phyloP scores from a whole-genome alignment of 2,113 vertebrate species.

The Crotophaga sulcirostris region DNA sequence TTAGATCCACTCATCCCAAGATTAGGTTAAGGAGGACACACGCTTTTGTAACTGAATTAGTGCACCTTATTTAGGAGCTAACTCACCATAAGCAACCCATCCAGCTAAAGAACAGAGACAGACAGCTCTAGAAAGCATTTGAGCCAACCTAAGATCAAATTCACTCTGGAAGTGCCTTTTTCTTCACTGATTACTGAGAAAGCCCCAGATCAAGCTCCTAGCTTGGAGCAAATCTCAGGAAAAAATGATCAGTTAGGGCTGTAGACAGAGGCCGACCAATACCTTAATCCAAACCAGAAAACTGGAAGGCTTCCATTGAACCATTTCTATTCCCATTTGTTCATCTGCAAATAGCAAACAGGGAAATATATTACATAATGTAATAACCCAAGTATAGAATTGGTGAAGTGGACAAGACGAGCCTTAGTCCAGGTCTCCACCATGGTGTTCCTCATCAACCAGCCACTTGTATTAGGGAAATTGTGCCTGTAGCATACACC shows the following conservation, averaged over 20 bases:
- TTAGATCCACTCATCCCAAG: background rate
- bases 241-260: background rate
- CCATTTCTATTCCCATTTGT: background rate
- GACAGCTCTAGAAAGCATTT: background rate
- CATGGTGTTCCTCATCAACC: background rate
- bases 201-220: background rate
- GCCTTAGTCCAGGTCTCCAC: background rate
- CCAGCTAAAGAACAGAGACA: background rate
- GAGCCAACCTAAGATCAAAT: constrained; percentile 2
- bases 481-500: background rate
- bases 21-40: background rate
- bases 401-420: background rate
- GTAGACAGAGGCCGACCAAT: background rate
- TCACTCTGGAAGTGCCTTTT: background rate
- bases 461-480: background rate
- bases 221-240: background rate
- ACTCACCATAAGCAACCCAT: background rate
- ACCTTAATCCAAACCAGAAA: background rate
- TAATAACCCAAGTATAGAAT: background rate
- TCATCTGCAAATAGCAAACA: background rate
- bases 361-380: background rate
- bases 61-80: background rate
- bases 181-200: background rate
- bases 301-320: background rate
- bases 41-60: background rate